Conservation (phyloP, 2,113 vertebrate species). For the Zosterops pallidus region DNA sequence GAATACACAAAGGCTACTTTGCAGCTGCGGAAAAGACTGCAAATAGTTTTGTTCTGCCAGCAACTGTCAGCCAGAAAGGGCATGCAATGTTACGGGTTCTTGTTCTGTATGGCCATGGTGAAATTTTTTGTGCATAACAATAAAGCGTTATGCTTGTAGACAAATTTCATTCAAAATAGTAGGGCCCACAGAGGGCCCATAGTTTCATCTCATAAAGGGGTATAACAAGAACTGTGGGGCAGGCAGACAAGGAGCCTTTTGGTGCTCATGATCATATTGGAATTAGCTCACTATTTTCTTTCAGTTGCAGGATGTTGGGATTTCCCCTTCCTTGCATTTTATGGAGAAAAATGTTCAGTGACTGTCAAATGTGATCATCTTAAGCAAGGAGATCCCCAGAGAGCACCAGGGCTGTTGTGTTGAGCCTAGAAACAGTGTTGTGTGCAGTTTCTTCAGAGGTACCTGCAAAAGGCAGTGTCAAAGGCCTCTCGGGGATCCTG, state of each 20-base stretch:
- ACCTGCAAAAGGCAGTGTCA: not conserved
- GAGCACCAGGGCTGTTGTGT: not conserved
- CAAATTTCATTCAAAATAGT: constrained; percentile 57
- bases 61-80: constrained; percentile 62
- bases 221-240: not conserved
- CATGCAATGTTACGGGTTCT: constrained; percentile 35
- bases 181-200: constrained; percentile 7
- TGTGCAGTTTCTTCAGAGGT: not conserved
- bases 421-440: not conserved
- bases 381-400: not conserved
- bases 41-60: constrained; percentile 68
- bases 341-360: not conserved
- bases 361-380: not conserved
- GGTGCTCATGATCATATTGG: not conserved
- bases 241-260: constrained; percentile 17
- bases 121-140: constrained; percentile 56
- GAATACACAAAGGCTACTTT: constrained; percentile 70
- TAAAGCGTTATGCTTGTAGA: constrained; percentile 54
- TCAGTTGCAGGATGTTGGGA: constrained; percentile 20
- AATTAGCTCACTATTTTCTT: constrained; percentile 29
- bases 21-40: constrained; percentile 75
- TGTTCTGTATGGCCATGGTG: constrained; percentile 29
- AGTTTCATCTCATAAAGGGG: constrained; percentile 1
- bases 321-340: not conserved
- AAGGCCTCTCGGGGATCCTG: fast-evolving